These are phyloP conservation scores for Hirundo rustica DNA, from an alignment of 2,797 vertebrate genomes.

Conservation along the genomic window DNA sequence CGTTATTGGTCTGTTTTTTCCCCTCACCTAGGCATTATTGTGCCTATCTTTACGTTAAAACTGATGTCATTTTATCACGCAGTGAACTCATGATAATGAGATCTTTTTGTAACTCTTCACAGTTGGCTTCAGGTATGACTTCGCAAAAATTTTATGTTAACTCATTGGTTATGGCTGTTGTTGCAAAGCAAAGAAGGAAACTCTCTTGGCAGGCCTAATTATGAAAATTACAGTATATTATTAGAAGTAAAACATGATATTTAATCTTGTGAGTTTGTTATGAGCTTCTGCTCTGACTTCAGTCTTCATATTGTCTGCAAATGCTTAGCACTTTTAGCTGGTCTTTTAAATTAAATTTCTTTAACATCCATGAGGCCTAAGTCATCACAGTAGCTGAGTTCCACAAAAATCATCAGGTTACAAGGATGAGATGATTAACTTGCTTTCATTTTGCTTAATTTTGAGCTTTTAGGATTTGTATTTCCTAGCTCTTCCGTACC, in stretches of 20 bases:
- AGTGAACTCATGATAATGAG: background rate
- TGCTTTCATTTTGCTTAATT: background rate
- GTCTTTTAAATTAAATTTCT: background rate
- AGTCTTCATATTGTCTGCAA: background rate
- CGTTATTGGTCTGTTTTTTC: background rate
- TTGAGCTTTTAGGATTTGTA: background rate
- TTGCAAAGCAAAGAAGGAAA: background rate
- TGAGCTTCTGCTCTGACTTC: background rate
- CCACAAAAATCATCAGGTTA: background rate
- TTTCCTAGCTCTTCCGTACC: background rate
- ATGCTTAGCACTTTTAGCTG: background rate
- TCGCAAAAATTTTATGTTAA: background rate
- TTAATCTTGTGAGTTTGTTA: background rate
- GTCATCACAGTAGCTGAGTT: fast-evolving
- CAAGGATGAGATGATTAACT: background rate
- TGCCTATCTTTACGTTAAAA: background rate
- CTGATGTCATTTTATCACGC: background rate
- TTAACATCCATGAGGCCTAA: background rate
- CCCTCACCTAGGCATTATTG: background rate
- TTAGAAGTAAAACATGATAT: background rate
- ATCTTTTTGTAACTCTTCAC: background rate
- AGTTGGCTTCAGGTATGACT: background rate
- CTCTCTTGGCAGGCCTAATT: background rate
- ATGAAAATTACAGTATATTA: background rate
- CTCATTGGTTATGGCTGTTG: background rate